These are phyloP conservation scores for Brachypodius melanocephalos DNA, from an alignment of 2,113 vertebrate species.

Conservation along the genomic window DNA sequence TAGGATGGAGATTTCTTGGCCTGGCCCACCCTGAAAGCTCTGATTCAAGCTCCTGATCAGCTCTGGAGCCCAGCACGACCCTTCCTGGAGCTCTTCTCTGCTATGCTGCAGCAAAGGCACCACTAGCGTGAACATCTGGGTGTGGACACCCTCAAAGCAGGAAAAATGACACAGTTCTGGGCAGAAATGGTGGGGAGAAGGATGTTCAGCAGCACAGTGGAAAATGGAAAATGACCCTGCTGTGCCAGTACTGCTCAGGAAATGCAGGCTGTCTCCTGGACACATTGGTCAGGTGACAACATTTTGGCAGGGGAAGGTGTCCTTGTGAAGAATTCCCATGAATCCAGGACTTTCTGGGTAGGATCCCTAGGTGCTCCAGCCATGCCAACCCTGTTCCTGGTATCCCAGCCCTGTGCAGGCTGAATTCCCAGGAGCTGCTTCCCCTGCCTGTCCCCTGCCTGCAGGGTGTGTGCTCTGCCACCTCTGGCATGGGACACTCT, in stretches of 20 bases:
- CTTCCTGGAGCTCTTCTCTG: not conserved
- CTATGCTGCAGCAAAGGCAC: not conserved
- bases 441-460: not conserved
- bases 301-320: not conserved
- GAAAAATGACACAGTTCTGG: not conserved
- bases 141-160: not conserved
- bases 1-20: not conserved
- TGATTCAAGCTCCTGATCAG: not conserved
- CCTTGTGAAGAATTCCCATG: not conserved
- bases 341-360: not conserved
- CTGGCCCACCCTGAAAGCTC: not conserved
- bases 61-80: not conserved
- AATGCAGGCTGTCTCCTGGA: not conserved
- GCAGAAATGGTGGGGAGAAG: not conserved
- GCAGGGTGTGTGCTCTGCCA: not conserved
- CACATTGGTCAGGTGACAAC: not conserved
- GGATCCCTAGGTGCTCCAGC: not conserved
- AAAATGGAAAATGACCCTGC: not conserved
- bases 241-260: fast-evolving
- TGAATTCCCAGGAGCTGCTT: not conserved
- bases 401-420: not conserved
- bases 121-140: not conserved
- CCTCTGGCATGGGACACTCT: not conserved
- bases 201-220: not conserved
- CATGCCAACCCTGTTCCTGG: fast-evolving